Evolutionary conservation across 53 echinoderm and acorn worm species (phyloP), one percentile per base, ranked within the genome.

Genomic region (Mesocentrotus franciscanus): DNA sequence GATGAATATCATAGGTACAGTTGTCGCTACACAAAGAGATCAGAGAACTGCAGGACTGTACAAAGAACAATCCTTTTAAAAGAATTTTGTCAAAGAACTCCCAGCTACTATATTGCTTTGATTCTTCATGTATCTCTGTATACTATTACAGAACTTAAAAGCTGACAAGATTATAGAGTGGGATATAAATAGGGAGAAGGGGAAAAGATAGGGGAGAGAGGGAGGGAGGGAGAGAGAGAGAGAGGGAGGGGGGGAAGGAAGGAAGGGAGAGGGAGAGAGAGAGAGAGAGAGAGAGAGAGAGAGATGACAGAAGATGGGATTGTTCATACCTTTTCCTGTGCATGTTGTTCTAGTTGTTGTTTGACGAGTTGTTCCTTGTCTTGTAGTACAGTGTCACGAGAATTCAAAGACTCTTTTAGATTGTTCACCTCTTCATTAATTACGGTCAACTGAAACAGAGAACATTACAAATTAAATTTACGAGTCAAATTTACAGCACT

Each of bases 361-460:
- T 56, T 35, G 49, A 95, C 56, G 84, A 92, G 92, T 93, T 96
- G 87, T 22, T 96, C 94, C 92, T 96, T 97, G 83, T 92, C 56
- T 22, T 95, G 95, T 20, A 96, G 95, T 18, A 26, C n/a, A 71
- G 75, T 27, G 58, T 87, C 95, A 36, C 57, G 56, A 24, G 74
- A 62, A 61, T 96, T 87, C 66, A 97, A 68, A 5, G 95, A 87
- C 8, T 95, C 95, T 71, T 95, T 95, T 10, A 96, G 42, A 13
- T 95, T 61, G n/a, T 57, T 87, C 81, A 92, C 96, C 75, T 96
- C 78, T 26, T 87, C 93, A 70, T 89, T 92, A 78, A 97, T 9
- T 1, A 16, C 78, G 17, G 36, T 62, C 8, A 97, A 32, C 97
- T 97, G 64, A n/a, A 39, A 81, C 49, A 30, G 24, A 30, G 4